Percentiles rank a stretch among this genome's conserved stretches.
Evolutionary conservation across 1,140 invertebrate genomes (phyloP).

Genomic region (Eulimnadia texana): DNA sequence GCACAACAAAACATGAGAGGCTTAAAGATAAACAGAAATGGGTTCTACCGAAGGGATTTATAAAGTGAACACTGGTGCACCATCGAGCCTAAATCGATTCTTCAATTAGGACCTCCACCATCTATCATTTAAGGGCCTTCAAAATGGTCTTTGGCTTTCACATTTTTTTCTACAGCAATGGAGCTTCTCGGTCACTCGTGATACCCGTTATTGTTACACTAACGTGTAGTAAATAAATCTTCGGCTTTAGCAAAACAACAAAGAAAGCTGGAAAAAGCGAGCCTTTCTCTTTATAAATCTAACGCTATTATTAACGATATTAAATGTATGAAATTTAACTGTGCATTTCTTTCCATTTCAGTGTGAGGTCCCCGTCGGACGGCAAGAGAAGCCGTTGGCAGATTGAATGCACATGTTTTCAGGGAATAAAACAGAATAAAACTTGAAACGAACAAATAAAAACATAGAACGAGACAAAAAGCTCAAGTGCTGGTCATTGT

Average conservation of each 20-base stretch:
- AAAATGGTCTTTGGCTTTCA: constrained; percentile 3
- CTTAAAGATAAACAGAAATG: background rate
- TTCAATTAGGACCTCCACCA: constrained; percentile 5
- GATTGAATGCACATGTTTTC: background rate
- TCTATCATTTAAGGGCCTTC: constrained; percentile 12
- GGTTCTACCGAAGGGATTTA: background rate
- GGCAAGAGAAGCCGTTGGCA: background rate
- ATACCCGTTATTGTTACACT: background rate
- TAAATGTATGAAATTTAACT: too few species aligned
- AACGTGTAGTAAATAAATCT: background rate
- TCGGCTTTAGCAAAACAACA: background rate
- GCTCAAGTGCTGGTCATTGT: background rate
- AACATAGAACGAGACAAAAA: background rate
- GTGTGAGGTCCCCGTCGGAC: background rate
- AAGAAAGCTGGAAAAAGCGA: too few species aligned
- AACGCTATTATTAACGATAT: background rate
- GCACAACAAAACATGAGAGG: constrained; percentile 1
- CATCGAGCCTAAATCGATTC: constrained; percentile 7
- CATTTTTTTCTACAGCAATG: background rate
- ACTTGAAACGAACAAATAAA: background rate
- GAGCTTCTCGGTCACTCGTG: background rate
- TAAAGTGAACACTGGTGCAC: background rate
- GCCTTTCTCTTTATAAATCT: background rate
- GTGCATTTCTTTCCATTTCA: too few species aligned
- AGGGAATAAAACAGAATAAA: background rate